A percentile compares a stretch with the other conserved stretches of the same genome.
Evolutionary conservation across 2,113 vertebrate genomes (phyloP).

Genomic region (Dunckerocampus dactyliophorus): DNA sequence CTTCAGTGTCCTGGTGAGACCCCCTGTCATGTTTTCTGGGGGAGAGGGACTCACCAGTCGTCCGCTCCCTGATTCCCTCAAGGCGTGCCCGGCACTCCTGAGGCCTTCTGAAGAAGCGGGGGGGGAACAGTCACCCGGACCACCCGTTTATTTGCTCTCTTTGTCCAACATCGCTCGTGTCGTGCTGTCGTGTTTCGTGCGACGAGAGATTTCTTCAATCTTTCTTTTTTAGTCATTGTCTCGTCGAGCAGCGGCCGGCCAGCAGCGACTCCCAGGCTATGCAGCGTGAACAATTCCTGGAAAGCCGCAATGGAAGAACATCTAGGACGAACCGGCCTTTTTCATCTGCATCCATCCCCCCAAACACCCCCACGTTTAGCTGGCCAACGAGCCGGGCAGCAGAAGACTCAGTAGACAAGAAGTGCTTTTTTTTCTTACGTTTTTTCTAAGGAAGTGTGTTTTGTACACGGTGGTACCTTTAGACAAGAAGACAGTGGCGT

Average conservation of each 20-base stretch:
- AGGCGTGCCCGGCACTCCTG: constrained; percentile 52
- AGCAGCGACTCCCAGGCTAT: constrained; percentile 41
- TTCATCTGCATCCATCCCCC: constrained; percentile 62
- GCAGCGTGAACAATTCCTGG: constrained; percentile 47
- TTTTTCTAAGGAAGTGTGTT: constrained; percentile 75
- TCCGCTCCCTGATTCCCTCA: constrained; percentile 43
- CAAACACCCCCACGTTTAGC: constrained; percentile 60
- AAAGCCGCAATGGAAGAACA: constrained; percentile 51
- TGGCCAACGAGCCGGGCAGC: constrained; percentile 65
- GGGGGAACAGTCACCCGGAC: constrained; percentile 1
- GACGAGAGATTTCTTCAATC: constrained; percentile 59
- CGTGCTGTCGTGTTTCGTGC: constrained; percentile 62
- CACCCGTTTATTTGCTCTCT: constrained; percentile 19
- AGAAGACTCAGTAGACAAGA: constrained; percentile 50
- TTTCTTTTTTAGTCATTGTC: constrained; percentile 41
- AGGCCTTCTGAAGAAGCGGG: constrained; percentile 34
- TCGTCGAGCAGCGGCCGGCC: constrained; percentile 8
- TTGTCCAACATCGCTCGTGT: constrained; percentile 53
- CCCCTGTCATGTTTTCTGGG: constrained; percentile 21
- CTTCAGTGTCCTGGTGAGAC: constrained; percentile 84
- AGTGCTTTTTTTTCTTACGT: constrained; percentile 60
- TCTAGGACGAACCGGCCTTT: constrained; percentile 47
- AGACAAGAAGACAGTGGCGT: constrained; percentile 68
- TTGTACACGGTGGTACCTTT: constrained; percentile 80
- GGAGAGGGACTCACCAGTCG: constrained; percentile 34